These are phyloP conservation scores for Sylvia borin DNA, from an alignment of 2,797 vertebrate genomes.

Conservation along the genomic window DNA sequence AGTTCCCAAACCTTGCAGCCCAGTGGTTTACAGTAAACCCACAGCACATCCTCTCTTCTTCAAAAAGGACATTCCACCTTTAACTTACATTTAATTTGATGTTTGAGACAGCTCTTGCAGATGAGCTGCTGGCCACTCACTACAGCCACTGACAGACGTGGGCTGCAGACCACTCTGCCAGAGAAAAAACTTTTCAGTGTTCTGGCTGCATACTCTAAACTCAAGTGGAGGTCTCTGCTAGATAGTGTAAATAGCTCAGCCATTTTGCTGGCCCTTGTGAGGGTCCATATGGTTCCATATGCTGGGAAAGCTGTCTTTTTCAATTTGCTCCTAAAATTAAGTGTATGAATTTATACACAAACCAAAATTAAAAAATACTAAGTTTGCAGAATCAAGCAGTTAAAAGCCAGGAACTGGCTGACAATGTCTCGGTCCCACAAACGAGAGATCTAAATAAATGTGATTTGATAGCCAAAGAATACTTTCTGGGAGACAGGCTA, in stretches of 20 bases:
- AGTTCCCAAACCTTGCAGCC: background rate
- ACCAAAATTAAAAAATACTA: background rate
- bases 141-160: accelerated
- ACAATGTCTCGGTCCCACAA: background rate
- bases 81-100: background rate
- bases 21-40: background rate
- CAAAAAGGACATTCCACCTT: background rate
- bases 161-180: slow-evolving; percentile 8
- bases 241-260: background rate
- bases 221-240: slow-evolving; percentile 6
- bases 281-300: slow-evolving; percentile 6
- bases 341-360: background rate
- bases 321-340: background rate
- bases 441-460: background rate
- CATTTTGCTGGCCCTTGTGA: background rate
- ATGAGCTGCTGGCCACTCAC: background rate
- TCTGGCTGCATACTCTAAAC: background rate
- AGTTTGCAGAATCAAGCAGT: background rate
- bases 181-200: background rate
- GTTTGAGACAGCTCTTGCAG: background rate
- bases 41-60: background rate
- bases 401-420: background rate
- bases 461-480: slow-evolving; percentile 11
- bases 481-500: background rate
- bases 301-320: background rate